Base-by-base conservation (phyloP, 2,888 invertebrate genomes). In the Polymixis flavicincta region DNA sequence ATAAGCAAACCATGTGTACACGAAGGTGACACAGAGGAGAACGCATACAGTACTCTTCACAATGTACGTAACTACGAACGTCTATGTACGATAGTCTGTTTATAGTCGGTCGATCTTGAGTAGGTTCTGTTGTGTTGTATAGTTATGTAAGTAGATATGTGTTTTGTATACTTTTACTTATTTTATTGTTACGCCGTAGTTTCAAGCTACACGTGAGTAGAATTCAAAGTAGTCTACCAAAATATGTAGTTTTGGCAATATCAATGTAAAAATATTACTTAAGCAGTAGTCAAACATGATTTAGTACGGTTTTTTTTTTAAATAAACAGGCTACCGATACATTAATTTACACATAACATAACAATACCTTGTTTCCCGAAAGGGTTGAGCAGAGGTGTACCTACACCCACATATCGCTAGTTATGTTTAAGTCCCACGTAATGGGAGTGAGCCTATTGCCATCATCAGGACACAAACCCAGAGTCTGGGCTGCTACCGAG, bases 1-100 rank as follows among this genome's bases (percentile, higher is more conserved):
- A 83, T 82, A 87, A 84, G 87, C 74, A 78, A 79, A 50, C 71
- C 57, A 37, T 68, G 64, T 75, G 74, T 78, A 76, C 28, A 28
- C 65, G 66, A 37, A 79, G 73, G 78, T 78, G 80, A 69, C 75
- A 32, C 57, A 19, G 42, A 55, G 59, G 61, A 68, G 69, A 81
- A 68, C 52, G 68, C 64, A 63, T 70, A 54, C 68, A 72, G 25
- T 25, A 68, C 65, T 74, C 72, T 74, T 73, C 28, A 61, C 55
- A 50, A 60, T 63, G 54, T 69, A 66, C 25, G 37, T 65, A 5
- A 3, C 3, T 37, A 37, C 37, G 37, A 5, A 6, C 6, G 11
- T 42, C 13, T 57, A 54, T 45, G 17, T 52, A 67, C 13, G 22
- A 14, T 22, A 59, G 14, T 42, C 63, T 5, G 50, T 57, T 59